Conservation (phyloP, 2,888 invertebrate genomes). For the Crematogaster levior region DNA sequence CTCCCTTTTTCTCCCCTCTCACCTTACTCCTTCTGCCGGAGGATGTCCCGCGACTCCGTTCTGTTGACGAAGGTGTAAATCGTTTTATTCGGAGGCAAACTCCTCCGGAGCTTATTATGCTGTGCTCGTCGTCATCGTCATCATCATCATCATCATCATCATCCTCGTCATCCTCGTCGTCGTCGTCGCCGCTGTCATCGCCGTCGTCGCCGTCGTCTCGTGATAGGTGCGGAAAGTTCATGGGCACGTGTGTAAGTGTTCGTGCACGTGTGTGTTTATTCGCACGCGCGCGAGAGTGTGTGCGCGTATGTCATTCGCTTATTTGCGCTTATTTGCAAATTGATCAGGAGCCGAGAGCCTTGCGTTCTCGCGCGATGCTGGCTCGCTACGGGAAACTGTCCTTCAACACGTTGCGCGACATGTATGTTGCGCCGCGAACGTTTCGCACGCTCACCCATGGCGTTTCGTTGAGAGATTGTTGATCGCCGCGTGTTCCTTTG, state of each 20-base stretch:
- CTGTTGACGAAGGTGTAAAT: constrained; percentile 22
- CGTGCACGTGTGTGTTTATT: background rate
- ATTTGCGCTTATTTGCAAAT: constrained; percentile 54
- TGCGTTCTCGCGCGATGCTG: constrained; percentile 37
- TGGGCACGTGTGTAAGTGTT: background rate
- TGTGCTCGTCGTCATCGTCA: background rate
- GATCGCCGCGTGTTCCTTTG: background rate
- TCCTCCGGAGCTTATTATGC: background rate
- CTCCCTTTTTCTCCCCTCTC: background rate
- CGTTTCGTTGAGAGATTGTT: constrained; percentile 4
- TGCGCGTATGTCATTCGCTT: constrained; percentile 38
- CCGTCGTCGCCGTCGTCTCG: background rate
- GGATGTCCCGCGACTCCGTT: constrained; percentile 40
- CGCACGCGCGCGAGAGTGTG: background rate
- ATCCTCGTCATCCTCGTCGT: background rate
- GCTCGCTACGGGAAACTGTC: background rate
- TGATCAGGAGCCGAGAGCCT: constrained; percentile 40
- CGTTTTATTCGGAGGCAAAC: background rate
- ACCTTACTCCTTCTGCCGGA: constrained; percentile 6
- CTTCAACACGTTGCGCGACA: background rate
- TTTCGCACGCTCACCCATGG: background rate
- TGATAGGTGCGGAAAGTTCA: constrained; percentile 46
- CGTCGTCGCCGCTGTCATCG: background rate
- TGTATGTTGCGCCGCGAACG: background rate
- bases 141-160: background rate